Evolutionary conservation across 2,797 vertebrate genomes (phyloP), one percentile per base, ranked within the genome.

Genomic region (Craterocephalus amniculus): DNA sequence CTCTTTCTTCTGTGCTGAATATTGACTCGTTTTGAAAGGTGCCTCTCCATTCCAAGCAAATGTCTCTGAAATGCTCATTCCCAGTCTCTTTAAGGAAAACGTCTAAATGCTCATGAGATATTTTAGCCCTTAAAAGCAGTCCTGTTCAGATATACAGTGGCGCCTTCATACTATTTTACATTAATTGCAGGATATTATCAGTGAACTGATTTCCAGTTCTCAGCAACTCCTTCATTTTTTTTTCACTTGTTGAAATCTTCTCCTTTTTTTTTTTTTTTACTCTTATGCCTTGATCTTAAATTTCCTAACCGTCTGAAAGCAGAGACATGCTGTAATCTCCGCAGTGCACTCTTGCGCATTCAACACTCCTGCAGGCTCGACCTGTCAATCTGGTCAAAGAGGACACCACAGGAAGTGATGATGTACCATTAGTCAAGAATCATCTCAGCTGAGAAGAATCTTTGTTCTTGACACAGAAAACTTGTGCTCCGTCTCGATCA

Each of bases 1-100:
- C 93, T 89, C 89, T 91, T 89, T 93, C 91, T 91, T 93, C 90
- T 88, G 78, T 90, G 91, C 90, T 88, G 87, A 85, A 93, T 94
- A 94, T 94, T 93, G 94, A 94, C 93, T 93, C 92, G 93, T 93
- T 91, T 89, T 92, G 92, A 93, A 94, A 93, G 92, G 91, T 93
- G 91, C 90, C 91, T 93, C 91, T 93, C 92, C 89, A 89, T 92
- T 91, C 92, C 90, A 81, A 88, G 87, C 74, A 70, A 91, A 91
- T 93, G 91, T 93, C 91, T 92, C 83, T 87, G 85, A 88, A 92
- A 92, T 92, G 87, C 87, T 85, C 85, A 49, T 71, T 89, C 87
- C 85, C 85, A 81, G 78, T 88, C 89, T 87, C 92, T 92, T 91
- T 88, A 89, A 93, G 89, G 88, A 89, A 90, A 91, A 91, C 88